Evolutionary conservation across 2,797 vertebrate species (phyloP), one percentile per base, ranked within the genome.

Genomic region (Sphenopsis melanotis): DNA sequence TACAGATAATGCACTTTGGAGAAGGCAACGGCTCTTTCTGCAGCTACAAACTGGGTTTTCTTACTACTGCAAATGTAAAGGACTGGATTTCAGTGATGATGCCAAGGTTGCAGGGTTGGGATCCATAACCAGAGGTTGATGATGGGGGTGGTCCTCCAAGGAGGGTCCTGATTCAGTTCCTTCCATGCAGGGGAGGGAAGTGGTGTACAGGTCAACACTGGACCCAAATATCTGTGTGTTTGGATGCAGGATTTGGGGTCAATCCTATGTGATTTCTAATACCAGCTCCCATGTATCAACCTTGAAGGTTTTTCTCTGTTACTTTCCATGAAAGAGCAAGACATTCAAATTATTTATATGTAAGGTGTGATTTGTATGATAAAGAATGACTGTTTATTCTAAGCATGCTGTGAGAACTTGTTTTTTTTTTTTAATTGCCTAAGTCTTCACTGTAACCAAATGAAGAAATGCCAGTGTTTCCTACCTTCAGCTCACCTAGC

Each of bases 241-340:
- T 68, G 46, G 53, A 44, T 72, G 44, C 63, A 90, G 78, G 30
- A 53, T 91, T 85, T 87, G 36, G 11, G 41, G 87, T 89, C 92
- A 77, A 91, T 56, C 55, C 39, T 44, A 17, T 68, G 75, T 63
- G 46, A 89, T 95, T 94, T 86, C 36, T 90, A 78, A 74, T 88
- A 52, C 74, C 95, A 90, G 37, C 87, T 94, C 87, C 90, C 91
- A 77, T 77, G 56, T 97, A 94, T 88, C 92, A 94, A 96, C 96
- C 96, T 97, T 97, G 95, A 87, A 97, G 97, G 96, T 96, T 97
- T 94, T 96, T 93, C 87, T 87, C 61, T 81, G 96, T 97, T 97
- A 97, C 97, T 97, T 97, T 97, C 97, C 52, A 0, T 97, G 97
- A 97, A 97, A 97, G 96, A 97, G 29, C 24, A 0, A 97, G 83